Conservation (phyloP, 2,888 invertebrate species). For the Drosophila macrothrix region DNA sequence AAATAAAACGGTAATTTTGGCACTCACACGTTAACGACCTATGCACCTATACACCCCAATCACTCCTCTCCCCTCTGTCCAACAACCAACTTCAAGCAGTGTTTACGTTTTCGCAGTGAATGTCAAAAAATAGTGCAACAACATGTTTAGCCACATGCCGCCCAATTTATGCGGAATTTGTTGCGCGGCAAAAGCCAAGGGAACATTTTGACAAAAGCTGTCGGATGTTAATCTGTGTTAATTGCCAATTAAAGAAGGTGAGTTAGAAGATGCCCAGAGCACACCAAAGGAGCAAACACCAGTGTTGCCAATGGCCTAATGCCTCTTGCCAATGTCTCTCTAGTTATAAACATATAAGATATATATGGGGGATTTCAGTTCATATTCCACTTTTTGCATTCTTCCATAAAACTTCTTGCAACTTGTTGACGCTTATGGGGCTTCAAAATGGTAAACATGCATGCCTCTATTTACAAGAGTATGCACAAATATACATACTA, state of each 20-base stretch:
- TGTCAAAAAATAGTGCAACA: neutral
- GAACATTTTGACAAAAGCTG: neutral
- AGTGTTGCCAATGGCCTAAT: neutral
- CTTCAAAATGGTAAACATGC: neutral
- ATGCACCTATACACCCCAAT: neutral
- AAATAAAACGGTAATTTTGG: neutral
- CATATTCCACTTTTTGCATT: neutral
- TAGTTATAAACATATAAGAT: neutral
- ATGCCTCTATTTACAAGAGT: constrained; percentile 17
- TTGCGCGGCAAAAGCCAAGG: neutral
- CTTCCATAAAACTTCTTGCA: neutral
- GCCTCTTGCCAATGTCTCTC: neutral
- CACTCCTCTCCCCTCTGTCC: neutral
- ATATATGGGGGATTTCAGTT: neutral
- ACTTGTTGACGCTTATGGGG: constrained; percentile 14
- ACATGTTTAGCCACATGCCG: neutral
- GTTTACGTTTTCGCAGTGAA: neutral
- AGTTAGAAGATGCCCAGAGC: neutral
- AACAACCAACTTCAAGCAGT: neutral
- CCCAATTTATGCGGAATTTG: neutral
- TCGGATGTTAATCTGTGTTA: neutral
- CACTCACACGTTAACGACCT: no score
- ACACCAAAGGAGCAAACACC: neutral
- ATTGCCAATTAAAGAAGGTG: neutral
- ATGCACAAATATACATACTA: neutral